Base-by-base conservation (phyloP, 2,113 vertebrate species). In the Apistogramma diplotaenia region DNA sequence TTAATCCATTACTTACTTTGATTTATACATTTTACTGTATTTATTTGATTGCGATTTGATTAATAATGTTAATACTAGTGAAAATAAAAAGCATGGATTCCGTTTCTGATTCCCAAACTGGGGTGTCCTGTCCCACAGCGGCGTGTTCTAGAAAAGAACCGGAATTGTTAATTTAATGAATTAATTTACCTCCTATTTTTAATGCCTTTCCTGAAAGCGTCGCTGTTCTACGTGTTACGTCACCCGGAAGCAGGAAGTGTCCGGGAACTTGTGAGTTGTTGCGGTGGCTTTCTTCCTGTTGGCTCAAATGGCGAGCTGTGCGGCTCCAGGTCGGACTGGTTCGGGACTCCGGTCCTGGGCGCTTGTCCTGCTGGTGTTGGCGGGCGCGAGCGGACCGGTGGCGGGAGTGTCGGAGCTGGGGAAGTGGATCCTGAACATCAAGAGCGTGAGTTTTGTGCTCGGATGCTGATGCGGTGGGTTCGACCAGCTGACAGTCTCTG, bases 371-470 rank as follows among this genome's bases (percentile, higher is more conserved):
- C 16, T 92, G 51, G 1, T 88, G 23, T 60, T 94, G 43, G 3
- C 76, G 11, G 59, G 27, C 1, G 2, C 73, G 7, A 57, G 25
- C 3, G 58, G 74, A 4, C 84, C 82, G 12, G 74, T 76, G 19
- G 2, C 56, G 5, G 93, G 93, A 0, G 83, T 86, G 5, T 93
- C 95, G 2, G 94, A 96, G 74, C 91, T 35, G 15, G 95, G 95
- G 1, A 95, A 89, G 40, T 96, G 96, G 96, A 74, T 13, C 37
- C 23, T 92, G 18, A 25, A 67, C 37, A 49, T 94, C 18, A 27
- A 73, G 40, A 86, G 70, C 43, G 96, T 96, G 91, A 95, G 96
- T 94, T 59, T 33, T 53, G 21, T 61, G 61, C 35, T 56, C 15
- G 21, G 9, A 11, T 55, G 70, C 35, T 54, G 13, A 10, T 9